A percentile compares a stretch with the other conserved stretches of the same genome.
Evolutionary conservation across 1,140 invertebrate genomes (phyloP).

Genomic region (Listronotus oregonensis): DNA sequence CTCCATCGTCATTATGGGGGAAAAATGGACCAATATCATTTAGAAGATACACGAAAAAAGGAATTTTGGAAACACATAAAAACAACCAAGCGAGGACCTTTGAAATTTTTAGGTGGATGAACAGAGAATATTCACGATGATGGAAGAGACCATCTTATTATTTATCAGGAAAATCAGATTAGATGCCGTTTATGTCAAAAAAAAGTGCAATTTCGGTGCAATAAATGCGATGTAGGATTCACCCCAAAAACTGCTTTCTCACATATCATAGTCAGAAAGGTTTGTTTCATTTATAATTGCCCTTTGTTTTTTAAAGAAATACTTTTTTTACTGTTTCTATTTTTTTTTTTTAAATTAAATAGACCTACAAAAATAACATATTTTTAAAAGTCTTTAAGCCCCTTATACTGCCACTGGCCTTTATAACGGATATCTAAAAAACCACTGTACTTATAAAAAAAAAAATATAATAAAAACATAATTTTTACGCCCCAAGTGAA

Average conservation of each 20-base stretch:
- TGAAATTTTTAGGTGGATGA: not conserved
- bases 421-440: too few species aligned
- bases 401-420: too few species aligned
- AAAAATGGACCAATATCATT: constrained; percentile 27
- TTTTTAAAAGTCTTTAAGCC: too few species aligned
- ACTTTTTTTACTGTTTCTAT: too few species aligned
- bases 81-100: constrained; percentile 8
- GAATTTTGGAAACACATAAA: constrained; percentile 27
- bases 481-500: too few species aligned
- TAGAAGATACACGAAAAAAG: constrained; percentile 8
- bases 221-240: constrained; percentile 20
- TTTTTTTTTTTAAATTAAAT: too few species aligned
- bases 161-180: constrained; percentile 5
- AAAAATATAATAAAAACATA: too few species aligned
- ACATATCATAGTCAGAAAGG: constrained; percentile 17
- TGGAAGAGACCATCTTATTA: constrained; percentile 16
- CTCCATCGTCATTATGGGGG: constrained; percentile 36
- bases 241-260: constrained; percentile 18
- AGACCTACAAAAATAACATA: too few species aligned
- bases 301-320: too few species aligned
- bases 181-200: constrained; percentile 20
- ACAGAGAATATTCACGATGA: not conserved
- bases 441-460: too few species aligned
- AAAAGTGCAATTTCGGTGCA: constrained; percentile 18
- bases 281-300: constrained; percentile 6